Percentiles rank a stretch among this genome's conserved stretches.
phyloP scores from a whole-genome alignment of 2,888 invertebrate species.

The Hipparchia sbordonii region DNA sequence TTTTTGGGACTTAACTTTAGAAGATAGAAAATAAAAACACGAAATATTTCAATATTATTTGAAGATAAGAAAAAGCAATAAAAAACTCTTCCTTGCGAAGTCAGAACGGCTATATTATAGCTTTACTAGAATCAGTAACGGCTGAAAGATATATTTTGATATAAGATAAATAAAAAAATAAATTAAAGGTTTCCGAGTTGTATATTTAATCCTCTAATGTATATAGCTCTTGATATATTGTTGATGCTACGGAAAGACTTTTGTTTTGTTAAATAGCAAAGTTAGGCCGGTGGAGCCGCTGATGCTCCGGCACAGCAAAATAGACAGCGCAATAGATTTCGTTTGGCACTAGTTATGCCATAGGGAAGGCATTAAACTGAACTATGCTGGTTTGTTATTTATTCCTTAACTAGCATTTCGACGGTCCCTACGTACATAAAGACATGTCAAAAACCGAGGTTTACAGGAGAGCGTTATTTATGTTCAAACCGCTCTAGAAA shows the following conservation, averaged over 20 bases:
- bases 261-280: constrained; percentile 69
- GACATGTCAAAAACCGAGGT: no score
- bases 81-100: no score
- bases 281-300: constrained; percentile 52
- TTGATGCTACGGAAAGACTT: constrained; percentile 65
- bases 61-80: background rate
- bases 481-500: no score
- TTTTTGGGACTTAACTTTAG: no score
- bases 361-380: background rate
- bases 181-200: constrained; percentile 53
- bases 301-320: constrained; percentile 65
- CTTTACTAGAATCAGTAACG: constrained; percentile 46
- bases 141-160: constrained; percentile 50
- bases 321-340: constrained; percentile 58
- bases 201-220: constrained; percentile 53
- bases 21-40: no score
- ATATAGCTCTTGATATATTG: constrained; percentile 62
- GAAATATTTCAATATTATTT: no score
- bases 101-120: background rate
- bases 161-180: constrained; percentile 60
- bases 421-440: no score
- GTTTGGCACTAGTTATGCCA: constrained; percentile 54
- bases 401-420: no score
- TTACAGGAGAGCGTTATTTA: no score
- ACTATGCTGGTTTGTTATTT: background rate